Evolutionary conservation across 1,140 invertebrate genomes (phyloP).

Genomic region (Drosophila athabasca): DNA sequence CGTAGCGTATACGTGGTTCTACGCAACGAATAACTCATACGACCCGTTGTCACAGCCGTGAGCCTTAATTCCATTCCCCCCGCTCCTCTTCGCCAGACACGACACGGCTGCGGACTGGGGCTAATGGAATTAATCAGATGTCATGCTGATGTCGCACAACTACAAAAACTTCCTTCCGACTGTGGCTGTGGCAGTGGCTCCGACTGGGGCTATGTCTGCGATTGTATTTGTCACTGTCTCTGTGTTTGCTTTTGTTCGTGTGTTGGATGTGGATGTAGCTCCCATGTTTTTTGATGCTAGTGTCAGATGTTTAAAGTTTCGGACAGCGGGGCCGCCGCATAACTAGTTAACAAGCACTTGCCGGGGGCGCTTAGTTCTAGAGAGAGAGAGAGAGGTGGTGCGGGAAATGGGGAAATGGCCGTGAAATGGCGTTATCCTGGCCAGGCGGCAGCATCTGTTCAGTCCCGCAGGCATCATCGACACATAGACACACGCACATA

Average conservation of each 20-base stretch:
- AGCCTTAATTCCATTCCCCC: constrained; percentile 19
- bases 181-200: not conserved
- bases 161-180: constrained; percentile 28
- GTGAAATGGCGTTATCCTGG: constrained; percentile 66
- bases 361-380: constrained; percentile 6
- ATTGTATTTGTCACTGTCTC: not conserved
- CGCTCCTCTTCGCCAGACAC: constrained; percentile 1
- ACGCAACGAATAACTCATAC: constrained; percentile 26
- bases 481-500: constrained; percentile 15
- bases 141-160: constrained; percentile 67
- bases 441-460: constrained; percentile 62
- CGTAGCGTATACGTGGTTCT: constrained; percentile 28
- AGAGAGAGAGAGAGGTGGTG: not conserved
- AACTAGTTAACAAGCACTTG: constrained; percentile 63
- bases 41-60: constrained; percentile 13
- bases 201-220: not conserved
- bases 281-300: constrained; percentile 49
- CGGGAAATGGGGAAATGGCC: constrained; percentile 14
- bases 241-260: not conserved
- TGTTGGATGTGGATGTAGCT: not conserved
- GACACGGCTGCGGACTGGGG: constrained; percentile 8
- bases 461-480: constrained; percentile 38
- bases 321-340: constrained; percentile 36
- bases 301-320: constrained; percentile 67
- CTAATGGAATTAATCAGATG: constrained; percentile 69